phyloP scores from a whole-genome alignment of 2,888 invertebrate species.

The Cheilosia impressa region DNA sequence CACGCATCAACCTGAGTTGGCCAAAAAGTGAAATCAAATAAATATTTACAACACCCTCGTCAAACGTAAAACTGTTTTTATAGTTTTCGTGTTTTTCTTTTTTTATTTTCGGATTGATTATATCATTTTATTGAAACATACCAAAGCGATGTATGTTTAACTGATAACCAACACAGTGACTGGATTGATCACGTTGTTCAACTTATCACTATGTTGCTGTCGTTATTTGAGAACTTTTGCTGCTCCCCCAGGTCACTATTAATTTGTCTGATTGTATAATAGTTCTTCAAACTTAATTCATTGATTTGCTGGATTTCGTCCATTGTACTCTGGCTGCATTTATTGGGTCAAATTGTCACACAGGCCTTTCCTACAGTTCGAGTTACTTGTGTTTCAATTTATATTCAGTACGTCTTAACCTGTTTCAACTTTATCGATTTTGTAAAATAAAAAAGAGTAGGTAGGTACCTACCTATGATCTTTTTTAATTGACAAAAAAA shows the following conservation, averaged over 20 bases:
- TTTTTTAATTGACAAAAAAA: too few species aligned
- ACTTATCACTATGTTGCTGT: background rate
- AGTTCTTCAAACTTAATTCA: background rate
- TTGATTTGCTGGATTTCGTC: too few species aligned
- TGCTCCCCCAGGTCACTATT: background rate
- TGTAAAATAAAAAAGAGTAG: background rate
- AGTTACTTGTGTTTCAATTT: too few species aligned
- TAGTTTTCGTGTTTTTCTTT: background rate
- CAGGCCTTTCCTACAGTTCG: too few species aligned
- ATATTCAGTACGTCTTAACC: background rate
- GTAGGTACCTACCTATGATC: background rate
- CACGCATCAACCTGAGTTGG: background rate
- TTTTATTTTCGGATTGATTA: too few species aligned
- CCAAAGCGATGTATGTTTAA: background rate
- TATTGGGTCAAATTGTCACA: too few species aligned
- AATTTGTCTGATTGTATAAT: conserved; percentile 6
- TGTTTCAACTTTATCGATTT: conserved; percentile 1
- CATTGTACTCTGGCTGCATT: too few species aligned
- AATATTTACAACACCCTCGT: conserved; percentile 6
- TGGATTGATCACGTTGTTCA: background rate
- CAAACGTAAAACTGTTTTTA: background rate
- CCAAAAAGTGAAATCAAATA: background rate
- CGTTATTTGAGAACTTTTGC: background rate
- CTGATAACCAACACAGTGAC: background rate
- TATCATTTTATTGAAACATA: background rate